These are phyloP conservation scores for Strigamia maritima DNA, from an alignment of 2,888 invertebrate species.

Conservation along the genomic window DNA sequence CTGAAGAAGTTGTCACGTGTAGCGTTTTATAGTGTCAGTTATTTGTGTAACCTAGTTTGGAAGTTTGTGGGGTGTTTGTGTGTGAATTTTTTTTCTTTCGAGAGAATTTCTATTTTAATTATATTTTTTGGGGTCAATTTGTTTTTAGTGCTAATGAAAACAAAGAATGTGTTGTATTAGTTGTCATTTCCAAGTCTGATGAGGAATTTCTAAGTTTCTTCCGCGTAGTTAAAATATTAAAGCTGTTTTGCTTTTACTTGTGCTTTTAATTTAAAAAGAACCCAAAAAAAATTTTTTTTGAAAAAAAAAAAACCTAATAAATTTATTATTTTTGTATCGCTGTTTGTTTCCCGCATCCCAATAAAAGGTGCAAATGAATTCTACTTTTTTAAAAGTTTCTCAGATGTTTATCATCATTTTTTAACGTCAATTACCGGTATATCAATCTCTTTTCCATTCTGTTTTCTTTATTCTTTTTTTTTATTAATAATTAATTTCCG, in stretches of 20 bases:
- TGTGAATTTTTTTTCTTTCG: background rate
- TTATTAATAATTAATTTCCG: background rate
- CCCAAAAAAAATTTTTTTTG: too few species aligned
- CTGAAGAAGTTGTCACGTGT: slow-evolving; percentile 10
- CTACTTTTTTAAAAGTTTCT: background rate
- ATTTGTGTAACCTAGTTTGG: background rate
- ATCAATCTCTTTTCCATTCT: background rate
- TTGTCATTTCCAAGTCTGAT: background rate
- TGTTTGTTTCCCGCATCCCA: too few species aligned
- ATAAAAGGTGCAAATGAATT: too few species aligned
- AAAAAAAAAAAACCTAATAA: too few species aligned
- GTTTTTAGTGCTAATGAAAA: background rate
- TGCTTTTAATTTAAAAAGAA: background rate
- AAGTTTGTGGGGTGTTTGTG: background rate
- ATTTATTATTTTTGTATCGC: too few species aligned
- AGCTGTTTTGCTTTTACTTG: background rate
- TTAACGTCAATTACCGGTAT: background rate
- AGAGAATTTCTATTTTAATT: too few species aligned
- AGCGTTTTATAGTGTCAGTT: background rate
- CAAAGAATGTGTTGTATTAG: slow-evolving; percentile 4
- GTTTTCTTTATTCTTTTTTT: background rate
- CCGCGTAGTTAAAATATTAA: background rate
- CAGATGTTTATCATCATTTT: background rate
- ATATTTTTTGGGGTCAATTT: background rate
- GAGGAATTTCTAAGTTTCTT: background rate